Conservation (phyloP, 2,113 vertebrate species). For the Paracanthobrama guichenoti region DNA sequence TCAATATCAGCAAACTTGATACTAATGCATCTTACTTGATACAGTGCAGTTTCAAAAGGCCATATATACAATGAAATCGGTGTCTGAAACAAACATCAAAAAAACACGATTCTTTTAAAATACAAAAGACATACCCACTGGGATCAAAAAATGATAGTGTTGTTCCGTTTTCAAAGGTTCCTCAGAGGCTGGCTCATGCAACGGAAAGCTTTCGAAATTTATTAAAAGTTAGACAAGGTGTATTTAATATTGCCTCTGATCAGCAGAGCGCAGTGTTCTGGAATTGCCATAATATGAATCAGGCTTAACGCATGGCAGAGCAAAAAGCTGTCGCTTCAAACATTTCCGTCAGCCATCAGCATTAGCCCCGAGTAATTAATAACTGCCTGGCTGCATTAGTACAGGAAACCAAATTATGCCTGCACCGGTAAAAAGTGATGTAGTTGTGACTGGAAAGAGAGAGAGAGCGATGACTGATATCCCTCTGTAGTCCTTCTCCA, state of each 20-base stretch:
- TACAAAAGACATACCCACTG: neutral
- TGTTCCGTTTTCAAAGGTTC: neutral
- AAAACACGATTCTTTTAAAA: neutral
- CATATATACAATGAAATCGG: neutral
- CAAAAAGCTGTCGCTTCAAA: constrained; percentile 39
- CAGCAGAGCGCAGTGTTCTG: neutral
- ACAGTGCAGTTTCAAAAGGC: neutral
- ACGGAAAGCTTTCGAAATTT: constrained; percentile 11
- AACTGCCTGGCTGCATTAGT: constrained; percentile 24
- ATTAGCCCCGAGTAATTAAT: constrained; percentile 51
- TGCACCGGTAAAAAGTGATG: constrained; percentile 14
- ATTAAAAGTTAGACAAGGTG: constrained; percentile 37
- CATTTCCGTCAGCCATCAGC: constrained; percentile 37
- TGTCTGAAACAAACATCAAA: neutral
- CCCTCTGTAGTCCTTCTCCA: constrained; percentile 4
- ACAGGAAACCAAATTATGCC: constrained; percentile 29
- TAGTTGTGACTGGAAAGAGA: neutral
- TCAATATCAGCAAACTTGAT: neutral
- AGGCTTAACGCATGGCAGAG: constrained; percentile 35
- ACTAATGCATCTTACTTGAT: neutral
- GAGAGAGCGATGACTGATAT: constrained; percentile 11
- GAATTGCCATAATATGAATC: constrained; percentile 43
- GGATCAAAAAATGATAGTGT: neutral
- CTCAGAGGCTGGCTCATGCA: neutral
- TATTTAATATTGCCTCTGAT: constrained; percentile 38